These are phyloP conservation scores for Tetrao urogallus DNA, from an alignment of 2,113 vertebrate genomes.

Conservation along the genomic window DNA sequence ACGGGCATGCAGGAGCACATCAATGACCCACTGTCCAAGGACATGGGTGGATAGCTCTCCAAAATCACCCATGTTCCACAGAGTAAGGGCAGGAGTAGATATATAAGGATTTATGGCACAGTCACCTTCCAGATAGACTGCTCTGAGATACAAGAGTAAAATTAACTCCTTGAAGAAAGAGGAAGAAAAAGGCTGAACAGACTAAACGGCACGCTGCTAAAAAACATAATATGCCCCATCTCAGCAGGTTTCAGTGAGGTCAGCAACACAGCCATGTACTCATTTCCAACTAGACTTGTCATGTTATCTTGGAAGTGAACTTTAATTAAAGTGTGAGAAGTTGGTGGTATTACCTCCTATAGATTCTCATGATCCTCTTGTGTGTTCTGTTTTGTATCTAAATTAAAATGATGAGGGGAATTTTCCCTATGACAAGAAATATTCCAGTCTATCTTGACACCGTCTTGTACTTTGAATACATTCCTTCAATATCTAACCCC, in stretches of 20 bases:
- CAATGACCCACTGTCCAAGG: background rate
- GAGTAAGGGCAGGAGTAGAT: background rate
- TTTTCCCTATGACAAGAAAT: background rate
- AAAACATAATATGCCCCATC: background rate
- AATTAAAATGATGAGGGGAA: background rate
- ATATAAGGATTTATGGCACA: background rate
- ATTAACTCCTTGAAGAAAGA: background rate
- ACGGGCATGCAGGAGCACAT: background rate
- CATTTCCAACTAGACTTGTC: background rate
- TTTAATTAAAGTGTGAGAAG: background rate
- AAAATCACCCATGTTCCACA: background rate
- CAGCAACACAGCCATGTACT: background rate
- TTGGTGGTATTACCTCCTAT: fast-evolving
- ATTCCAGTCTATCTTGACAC: background rate
- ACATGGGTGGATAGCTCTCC: background rate
- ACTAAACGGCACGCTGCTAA: background rate
- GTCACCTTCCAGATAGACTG: background rate
- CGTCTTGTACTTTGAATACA: background rate
- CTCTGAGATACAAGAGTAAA: background rate
- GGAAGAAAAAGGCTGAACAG: background rate
- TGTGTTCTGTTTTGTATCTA: background rate
- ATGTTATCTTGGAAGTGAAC: background rate
- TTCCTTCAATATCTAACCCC: background rate
- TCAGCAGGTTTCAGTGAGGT: background rate
- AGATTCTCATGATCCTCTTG: background rate